Conservation (phyloP, 2,797 vertebrate genomes). For the Dipus sagitta region DNA sequence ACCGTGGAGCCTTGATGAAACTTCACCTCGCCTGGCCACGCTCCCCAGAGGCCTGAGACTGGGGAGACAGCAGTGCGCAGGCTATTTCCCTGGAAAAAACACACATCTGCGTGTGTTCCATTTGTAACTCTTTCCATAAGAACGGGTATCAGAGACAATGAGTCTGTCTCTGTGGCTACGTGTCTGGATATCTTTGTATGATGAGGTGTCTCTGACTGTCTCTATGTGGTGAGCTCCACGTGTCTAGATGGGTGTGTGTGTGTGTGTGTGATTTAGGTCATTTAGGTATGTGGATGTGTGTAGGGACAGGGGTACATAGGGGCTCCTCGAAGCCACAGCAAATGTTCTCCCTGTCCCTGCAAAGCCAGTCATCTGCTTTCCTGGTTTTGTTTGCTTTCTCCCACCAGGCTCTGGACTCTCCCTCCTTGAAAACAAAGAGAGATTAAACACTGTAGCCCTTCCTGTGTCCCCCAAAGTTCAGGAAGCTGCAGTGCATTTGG, state of each 20-base stretch:
- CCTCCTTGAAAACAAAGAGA: constrained; percentile 79
- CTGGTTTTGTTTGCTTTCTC: constrained; percentile 80
- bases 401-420: constrained; percentile 73
- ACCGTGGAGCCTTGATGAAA: background rate
- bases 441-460: constrained; percentile 76
- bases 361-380: constrained; percentile 78
- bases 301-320: background rate
- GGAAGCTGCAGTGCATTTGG: constrained; percentile 49
- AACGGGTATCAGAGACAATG: background rate
- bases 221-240: background rate
- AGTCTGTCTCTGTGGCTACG: background rate
- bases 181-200: background rate
- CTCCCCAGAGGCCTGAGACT: background rate
- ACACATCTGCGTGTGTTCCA: constrained; percentile 26
- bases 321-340: background rate
- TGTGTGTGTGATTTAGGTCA: background rate
- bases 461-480: constrained; percentile 78
- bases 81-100: constrained; percentile 41
- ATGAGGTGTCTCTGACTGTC: background rate
- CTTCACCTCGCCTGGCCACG: background rate
- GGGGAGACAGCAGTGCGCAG: background rate
- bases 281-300: too few relatives aligned
- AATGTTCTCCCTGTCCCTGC: constrained; percentile 53
- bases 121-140: background rate
- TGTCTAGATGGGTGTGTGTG: background rate